These are phyloP conservation scores for Mormyrus hasselquistii DNA, from an alignment of 2,797 vertebrate genomes.

Conservation along the genomic window DNA sequence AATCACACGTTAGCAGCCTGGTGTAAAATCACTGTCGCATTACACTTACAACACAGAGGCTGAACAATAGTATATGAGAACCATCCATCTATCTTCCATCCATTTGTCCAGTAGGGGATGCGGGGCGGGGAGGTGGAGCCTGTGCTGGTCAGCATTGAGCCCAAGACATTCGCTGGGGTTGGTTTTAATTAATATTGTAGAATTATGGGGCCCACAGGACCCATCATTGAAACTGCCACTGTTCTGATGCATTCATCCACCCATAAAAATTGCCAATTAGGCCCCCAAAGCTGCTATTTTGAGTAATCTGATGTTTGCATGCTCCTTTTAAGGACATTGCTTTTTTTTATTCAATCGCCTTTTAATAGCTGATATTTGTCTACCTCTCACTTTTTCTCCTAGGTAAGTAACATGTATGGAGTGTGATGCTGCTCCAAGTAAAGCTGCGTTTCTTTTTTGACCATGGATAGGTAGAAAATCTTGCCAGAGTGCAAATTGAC, in stretches of 20 bases:
- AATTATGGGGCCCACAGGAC: background rate
- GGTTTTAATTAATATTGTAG: background rate
- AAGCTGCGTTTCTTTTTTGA: background rate
- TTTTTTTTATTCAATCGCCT: background rate
- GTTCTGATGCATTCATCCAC: background rate
- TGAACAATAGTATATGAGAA: background rate
- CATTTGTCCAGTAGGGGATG: background rate
- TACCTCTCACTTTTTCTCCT: background rate
- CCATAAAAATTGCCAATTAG: background rate
- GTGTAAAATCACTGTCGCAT: background rate
- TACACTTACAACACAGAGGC: background rate
- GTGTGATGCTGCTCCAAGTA: background rate
- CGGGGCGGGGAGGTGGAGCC: background rate
- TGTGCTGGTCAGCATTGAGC: background rate
- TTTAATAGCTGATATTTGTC: background rate
- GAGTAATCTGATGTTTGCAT: background rate
- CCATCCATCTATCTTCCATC: background rate
- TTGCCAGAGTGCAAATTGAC: background rate
- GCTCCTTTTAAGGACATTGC: background rate
- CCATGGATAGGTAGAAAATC: background rate
- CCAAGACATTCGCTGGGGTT: background rate
- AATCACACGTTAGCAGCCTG: background rate
- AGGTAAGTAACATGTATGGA: conserved; percentile 6
- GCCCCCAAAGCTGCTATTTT: background rate
- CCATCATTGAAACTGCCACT: background rate